Base-by-base conservation (phyloP, 2,888 invertebrate species). In the Laothoe populi region DNA sequence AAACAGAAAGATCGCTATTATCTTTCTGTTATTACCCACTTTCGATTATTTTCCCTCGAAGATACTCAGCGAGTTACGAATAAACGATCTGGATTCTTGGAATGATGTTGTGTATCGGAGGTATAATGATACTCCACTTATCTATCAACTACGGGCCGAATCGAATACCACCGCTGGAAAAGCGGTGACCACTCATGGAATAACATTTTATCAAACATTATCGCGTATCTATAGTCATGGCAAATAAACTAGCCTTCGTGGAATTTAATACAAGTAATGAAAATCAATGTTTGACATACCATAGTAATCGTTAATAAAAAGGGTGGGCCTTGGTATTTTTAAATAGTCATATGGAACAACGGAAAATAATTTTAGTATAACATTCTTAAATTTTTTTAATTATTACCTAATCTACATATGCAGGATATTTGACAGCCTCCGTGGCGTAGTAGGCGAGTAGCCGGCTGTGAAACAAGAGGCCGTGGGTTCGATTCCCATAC, bases 71-170 rank as follows among this genome's bases (percentile, higher is more conserved):
- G 53, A 61, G 60, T 60, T 60, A 16, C 49, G 53, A 21, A 53
- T 78, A 81, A 81, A 79, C 81, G 79, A 79, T 78, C 78, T 76
- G 72, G 76, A 78, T 88, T 87, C 87, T 82, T 64, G 65, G 86
- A 86, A 87, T 79, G 82, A 78, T 74, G 72, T 79, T 76, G 78
- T 73, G 78, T 80, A 85, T 83, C 75, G 76, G 70, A 67, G 68
- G 71, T 73, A 66, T 87, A 86, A 88, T 87, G 78, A 88, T 83
- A 86, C 73, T 73, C 77, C 77, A 68, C 72, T 53, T 40, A 31
- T 61, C 40, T 58, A 40, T 58, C 40, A 8, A 5, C 31, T 35
- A 40, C 42, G 7, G 8, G 11, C 21, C 4, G 11, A 24, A 58
- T 58, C 23, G 38, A 23, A 53, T 53, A 64, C 58, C 62, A 64